Conservation (phyloP, 2,888 invertebrate species). For the Drosophila nr. fundita region DNA sequence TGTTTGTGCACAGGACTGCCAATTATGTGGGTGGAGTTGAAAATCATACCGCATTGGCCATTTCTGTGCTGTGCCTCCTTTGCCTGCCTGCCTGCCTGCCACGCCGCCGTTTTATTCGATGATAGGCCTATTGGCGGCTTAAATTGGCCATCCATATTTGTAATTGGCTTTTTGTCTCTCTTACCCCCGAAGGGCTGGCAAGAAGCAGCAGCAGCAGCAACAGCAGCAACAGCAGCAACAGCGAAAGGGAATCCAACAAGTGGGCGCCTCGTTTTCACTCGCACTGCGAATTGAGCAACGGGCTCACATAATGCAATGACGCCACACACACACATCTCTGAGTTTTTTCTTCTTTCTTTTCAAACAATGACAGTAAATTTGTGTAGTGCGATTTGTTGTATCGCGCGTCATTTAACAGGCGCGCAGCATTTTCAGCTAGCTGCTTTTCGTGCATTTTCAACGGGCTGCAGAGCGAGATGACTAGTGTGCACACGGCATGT, state of each 20-base stretch:
- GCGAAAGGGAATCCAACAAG: constrained; percentile 45
- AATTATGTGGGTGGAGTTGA: constrained; percentile 82
- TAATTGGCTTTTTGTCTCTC: constrained; percentile 74
- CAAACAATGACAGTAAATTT: constrained; percentile 59
- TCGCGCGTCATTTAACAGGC: constrained; percentile 85
- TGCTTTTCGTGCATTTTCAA: constrained; percentile 44
- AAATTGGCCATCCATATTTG: constrained; percentile 61
- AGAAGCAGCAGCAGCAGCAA: constrained; percentile 11
- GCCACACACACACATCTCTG: constrained; percentile 23
- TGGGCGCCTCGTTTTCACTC: constrained; percentile 57
- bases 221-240: constrained; percentile 20
- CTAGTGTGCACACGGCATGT: neutral
- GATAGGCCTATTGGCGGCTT: constrained; percentile 72
- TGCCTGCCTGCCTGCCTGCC: constrained; percentile 31
- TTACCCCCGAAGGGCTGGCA: constrained; percentile 43
- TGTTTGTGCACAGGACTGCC: constrained; percentile 26
- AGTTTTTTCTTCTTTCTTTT: constrained; percentile 50
- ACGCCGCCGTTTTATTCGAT: constrained; percentile 51
- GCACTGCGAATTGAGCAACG: constrained; percentile 56
- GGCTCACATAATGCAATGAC: constrained; percentile 61
- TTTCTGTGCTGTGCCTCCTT: constrained; percentile 48
- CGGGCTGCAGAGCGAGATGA: constrained; percentile 27
- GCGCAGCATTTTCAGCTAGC: constrained; percentile 70
- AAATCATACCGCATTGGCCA: constrained; percentile 80
- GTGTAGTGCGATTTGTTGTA: constrained; percentile 79